These are phyloP conservation scores for Enteromius radiatus DNA, from an alignment of 2,797 vertebrate genomes.

Conservation along the genomic window DNA sequence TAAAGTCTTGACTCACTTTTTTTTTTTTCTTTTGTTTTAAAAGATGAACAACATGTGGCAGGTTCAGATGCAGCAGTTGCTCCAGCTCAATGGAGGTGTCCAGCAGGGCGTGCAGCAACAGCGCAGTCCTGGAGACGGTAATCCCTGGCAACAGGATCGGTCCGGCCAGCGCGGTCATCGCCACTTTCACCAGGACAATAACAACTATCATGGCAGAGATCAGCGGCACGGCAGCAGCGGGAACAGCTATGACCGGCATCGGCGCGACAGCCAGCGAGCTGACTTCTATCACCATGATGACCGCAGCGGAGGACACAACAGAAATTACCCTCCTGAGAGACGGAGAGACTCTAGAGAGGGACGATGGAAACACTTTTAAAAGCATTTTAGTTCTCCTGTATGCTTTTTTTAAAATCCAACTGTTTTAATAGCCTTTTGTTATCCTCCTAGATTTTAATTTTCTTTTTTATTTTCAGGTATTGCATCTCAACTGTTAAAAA, in stretches of 20 bases:
- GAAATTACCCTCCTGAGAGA: conserved; percentile 69
- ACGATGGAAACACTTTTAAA: conserved; percentile 78
- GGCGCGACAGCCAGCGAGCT: conserved; percentile 74
- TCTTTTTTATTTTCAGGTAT: background rate
- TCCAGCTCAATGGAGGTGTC: conserved; percentile 64
- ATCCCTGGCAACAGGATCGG: conserved; percentile 67
- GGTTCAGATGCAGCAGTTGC: conserved; percentile 84
- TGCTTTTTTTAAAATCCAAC: background rate
- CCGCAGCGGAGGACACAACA: conserved; percentile 74
- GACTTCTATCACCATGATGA: conserved; percentile 80
- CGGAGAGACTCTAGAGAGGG: conserved; percentile 73
- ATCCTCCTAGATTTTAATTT: conserved; percentile 1
- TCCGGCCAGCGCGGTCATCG: conserved; percentile 68
- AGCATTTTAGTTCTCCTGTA: background rate
- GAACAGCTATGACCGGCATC: conserved; percentile 58
- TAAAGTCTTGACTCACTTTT: background rate
- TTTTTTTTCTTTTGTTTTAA: background rate
- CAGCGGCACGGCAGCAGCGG: conserved; percentile 70
- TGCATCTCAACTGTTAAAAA: background rate
- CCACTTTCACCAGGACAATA: conserved; percentile 72
- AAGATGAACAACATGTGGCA: conserved; percentile 84
- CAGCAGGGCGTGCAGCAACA: conserved; percentile 56
- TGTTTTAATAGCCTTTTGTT: conserved; percentile 28
- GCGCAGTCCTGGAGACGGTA: conserved; percentile 43
- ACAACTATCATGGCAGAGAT: conserved; percentile 72